Percentiles rank a stretch among this genome's conserved stretches.
These are phyloP conservation scores for Catharus minimus DNA, from an alignment of 2,113 vertebrate species.

Conservation along the genomic window DNA sequence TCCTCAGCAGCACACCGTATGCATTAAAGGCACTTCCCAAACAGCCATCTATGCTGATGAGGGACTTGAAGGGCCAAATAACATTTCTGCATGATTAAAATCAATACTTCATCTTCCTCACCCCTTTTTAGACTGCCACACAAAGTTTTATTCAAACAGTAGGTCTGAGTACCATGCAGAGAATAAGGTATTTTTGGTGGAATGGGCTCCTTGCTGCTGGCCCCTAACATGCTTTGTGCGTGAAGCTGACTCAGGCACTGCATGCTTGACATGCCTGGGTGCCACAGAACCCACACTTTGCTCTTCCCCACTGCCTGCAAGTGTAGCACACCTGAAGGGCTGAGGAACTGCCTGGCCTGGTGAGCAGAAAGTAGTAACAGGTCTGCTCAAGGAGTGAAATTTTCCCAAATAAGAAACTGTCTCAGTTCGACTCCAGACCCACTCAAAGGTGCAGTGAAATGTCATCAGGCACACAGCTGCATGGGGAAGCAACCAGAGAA, in stretches of 20 bases:
- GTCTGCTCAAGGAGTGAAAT: neutral
- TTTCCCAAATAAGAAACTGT: neutral
- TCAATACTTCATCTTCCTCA: neutral
- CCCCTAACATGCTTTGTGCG: fast-evolving
- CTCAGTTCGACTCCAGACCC: fast-evolving
- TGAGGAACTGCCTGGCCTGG: neutral
- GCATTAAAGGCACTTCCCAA: neutral
- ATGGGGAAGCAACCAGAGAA: neutral
- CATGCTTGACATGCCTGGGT: fast-evolving
- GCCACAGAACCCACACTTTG: fast-evolving
- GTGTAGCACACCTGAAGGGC: too few species aligned
- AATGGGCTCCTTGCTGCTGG: neutral
- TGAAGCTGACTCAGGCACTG: fast-evolving
- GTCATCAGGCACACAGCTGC: neutral
- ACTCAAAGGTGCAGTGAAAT: neutral
- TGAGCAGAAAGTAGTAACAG: neutral
- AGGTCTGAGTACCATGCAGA: neutral
- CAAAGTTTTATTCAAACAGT: neutral
- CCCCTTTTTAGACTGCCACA: neutral
- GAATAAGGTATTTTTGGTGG: neutral
- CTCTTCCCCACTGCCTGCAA: neutral
- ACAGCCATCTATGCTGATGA: neutral
- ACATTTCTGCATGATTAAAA: neutral
- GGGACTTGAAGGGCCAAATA: neutral
- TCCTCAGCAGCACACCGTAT: neutral